Percentiles rank a stretch among this genome's conserved stretches.
phyloP scores from a whole-genome alignment of 2,888 invertebrate genomes.

The Zhengitettix transpicula region DNA sequence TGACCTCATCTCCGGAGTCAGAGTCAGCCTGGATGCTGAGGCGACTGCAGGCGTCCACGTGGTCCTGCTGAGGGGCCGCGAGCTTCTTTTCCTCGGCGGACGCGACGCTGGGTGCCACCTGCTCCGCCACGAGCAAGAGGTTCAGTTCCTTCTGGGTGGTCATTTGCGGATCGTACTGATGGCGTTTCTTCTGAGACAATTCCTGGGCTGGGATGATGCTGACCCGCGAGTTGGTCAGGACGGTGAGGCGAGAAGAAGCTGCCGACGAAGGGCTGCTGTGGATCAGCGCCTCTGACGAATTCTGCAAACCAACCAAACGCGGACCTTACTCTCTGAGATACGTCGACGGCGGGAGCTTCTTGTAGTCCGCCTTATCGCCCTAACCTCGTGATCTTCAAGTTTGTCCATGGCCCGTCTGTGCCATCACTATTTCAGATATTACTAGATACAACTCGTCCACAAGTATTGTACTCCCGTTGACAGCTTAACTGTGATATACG shows the following conservation, averaged over 20 bases:
- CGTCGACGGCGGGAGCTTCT: too few relatives aligned
- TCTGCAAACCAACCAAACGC: background rate
- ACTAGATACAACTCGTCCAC: too few relatives aligned
- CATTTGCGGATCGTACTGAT: background rate
- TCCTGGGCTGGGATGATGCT: background rate
- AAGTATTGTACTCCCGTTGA: too few relatives aligned
- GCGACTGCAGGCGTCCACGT: background rate
- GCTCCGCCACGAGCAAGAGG: background rate
- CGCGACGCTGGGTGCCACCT: background rate
- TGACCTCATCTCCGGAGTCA: background rate
- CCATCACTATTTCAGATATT: too few relatives aligned
- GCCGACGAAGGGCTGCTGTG: background rate
- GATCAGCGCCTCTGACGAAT: background rate
- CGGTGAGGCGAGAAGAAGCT: background rate
- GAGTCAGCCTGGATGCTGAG: background rate
- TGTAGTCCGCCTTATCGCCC: too few relatives aligned
- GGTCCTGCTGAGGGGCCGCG: background rate
- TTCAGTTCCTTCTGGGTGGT: background rate
- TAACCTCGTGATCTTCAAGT: too few relatives aligned
- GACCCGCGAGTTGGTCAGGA: background rate
- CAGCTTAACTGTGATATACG: too few relatives aligned
- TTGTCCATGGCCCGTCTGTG: too few relatives aligned
- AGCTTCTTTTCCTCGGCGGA: background rate
- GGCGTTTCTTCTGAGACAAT: background rate
- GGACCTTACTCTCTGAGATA: background rate